Base-by-base conservation (phyloP, 2,113 vertebrate species). In the Ammodytes marinus region DNA sequence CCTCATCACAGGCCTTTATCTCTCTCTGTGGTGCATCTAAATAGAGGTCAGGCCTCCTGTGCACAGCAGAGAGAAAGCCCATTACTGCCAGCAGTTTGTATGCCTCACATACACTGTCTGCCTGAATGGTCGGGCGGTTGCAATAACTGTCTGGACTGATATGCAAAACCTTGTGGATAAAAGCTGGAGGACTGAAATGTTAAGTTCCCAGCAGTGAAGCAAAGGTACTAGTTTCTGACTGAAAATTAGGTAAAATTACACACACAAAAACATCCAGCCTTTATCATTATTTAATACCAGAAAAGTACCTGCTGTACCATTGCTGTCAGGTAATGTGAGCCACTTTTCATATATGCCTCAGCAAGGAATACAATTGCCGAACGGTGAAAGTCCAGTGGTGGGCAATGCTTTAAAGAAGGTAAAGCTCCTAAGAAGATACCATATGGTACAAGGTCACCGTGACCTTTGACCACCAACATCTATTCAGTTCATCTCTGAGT, bases 1-100 rank as follows among this genome's bases (percentile, higher is more conserved):
- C 86, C 69, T 89, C 91, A 92, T 94, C 89, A 93, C 52, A 86
- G 60, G 75, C 73, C 83, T 92, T 93, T 90, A 92, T 90, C 90
- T 93, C 85, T 78, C 78, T 91, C 89, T 86, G 79, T 78, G 80
- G 83, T 27, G 54, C 70, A 83, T 91, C 91, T 92, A 93, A 94
- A 93, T 93, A 82, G 93, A 94, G 95, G 93, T 93, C 93, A 95
- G 63, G 83, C 55, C 83, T 80, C 76, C 80, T 68, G 83, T 55
- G 54, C 74, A 57, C 79, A 6, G n/a, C 74, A 71, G 73, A 86
- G 58, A 86, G 72, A 86, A 74, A 87, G 74, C 73, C 82, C 86
- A 90, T 90, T 90, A 88, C 81, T 73, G 85, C 70, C 83, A 69
- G 84, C 69, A 74, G 84, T 74, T 27, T 67, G 77, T 80, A 81